Percentiles rank a stretch among this genome's conserved stretches.
Conservation (phyloP, 2,113 vertebrate genomes). For the Agapornis roseicollis region DNA sequence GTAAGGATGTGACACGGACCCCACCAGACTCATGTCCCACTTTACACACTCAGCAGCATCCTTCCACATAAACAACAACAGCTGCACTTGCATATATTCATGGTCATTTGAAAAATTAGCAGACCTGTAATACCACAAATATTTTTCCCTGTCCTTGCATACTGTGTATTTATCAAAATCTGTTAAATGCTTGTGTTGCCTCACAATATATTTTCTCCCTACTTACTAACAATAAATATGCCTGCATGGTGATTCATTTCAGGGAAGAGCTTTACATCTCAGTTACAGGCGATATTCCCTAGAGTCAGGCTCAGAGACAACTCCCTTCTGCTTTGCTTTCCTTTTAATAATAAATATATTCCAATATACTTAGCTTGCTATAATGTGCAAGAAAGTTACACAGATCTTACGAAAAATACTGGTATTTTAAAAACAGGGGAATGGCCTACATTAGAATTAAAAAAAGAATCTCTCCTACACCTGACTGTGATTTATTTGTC, state of each 20-base stretch:
- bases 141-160: neutral
- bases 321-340: neutral
- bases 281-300: neutral
- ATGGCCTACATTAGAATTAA: neutral
- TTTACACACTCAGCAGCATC: neutral
- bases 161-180: neutral
- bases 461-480: neutral
- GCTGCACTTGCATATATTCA: neutral
- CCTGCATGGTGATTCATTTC: neutral
- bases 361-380: neutral
- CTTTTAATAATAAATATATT: neutral
- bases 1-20: neutral
- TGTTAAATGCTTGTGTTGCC: neutral
- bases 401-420: neutral
- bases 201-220: neutral
- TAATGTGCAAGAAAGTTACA: neutral
- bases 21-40: neutral
- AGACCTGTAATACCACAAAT: neutral
- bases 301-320: neutral
- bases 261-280: neutral
- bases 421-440: neutral
- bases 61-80: neutral
- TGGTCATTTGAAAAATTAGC: neutral
- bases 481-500: neutral
- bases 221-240: neutral